phyloP scores from a whole-genome alignment of 2,113 vertebrate genomes.

The Perca fluviatilis region DNA sequence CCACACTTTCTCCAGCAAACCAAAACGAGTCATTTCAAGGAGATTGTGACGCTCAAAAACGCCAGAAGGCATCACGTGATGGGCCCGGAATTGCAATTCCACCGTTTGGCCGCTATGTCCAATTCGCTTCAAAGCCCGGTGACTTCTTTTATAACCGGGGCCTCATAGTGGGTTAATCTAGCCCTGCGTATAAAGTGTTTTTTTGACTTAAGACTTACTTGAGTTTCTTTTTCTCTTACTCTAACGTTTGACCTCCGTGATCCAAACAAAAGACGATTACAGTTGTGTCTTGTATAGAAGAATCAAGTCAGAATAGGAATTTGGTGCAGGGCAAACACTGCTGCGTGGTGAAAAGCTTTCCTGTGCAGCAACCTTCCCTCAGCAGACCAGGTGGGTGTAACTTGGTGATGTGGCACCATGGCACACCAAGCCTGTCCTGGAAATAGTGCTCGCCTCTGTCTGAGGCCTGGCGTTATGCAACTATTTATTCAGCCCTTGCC shows the following conservation, averaged over 20 bases:
- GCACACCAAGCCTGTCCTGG: constrained; percentile 41
- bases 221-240: neutral
- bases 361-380: neutral
- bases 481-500: constrained; percentile 44
- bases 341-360: constrained; percentile 8
- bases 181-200: neutral
- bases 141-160: too few relatives aligned
- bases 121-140: too few relatives aligned
- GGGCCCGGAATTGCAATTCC: too few relatives aligned
- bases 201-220: too few relatives aligned
- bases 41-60: too few relatives aligned
- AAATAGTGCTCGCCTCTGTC: constrained; percentile 50
- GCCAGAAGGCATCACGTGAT: too few relatives aligned
- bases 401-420: constrained; percentile 70
- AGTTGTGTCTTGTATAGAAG: constrained; percentile 1
- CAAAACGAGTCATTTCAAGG: too few relatives aligned
- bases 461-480: constrained; percentile 42
- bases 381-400: constrained; percentile 48
- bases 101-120: too few relatives aligned
- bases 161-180: too few relatives aligned
- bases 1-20: too few relatives aligned
- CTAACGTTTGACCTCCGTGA: constrained; percentile 9
- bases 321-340: neutral
- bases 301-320: constrained; percentile 15
- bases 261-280: constrained; percentile 17